Conservation (phyloP, 2,888 invertebrate species). For the Bembecia ichneumoniformis region DNA sequence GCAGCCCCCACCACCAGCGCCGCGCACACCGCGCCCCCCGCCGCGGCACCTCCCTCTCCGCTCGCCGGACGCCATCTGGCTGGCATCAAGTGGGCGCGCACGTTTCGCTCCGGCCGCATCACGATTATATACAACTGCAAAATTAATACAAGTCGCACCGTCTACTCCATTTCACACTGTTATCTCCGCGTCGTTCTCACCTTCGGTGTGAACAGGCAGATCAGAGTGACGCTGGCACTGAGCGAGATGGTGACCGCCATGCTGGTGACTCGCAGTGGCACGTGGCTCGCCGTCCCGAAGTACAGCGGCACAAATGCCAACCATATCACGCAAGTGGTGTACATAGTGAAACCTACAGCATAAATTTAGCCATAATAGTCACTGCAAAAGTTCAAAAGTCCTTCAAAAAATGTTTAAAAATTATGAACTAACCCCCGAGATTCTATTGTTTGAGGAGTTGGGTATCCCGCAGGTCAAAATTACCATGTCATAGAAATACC, state of each 20-base stretch:
- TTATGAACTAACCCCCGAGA: no score
- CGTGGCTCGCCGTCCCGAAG: slow-evolving; percentile 89
- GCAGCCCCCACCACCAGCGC: slow-evolving; percentile 30
- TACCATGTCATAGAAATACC: no score
- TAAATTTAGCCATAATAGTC: slow-evolving; percentile 74
- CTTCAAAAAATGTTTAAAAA: no score
- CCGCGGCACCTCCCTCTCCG: slow-evolving; percentile 16
- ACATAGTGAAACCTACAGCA: slow-evolving; percentile 89
- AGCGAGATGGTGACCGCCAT: slow-evolving; percentile 91
- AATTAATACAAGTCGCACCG: slow-evolving; percentile 35
- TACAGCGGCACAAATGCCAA: slow-evolving; percentile 92
- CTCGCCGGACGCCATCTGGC: slow-evolving; percentile 33
- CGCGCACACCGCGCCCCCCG: slow-evolving; percentile 38
- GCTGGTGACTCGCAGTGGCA: slow-evolving; percentile 85
- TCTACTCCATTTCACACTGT: not conserved
- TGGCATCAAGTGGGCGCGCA: slow-evolving; percentile 46
- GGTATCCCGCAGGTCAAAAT: no score
- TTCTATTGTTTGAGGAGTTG: no score
- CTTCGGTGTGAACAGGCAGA: slow-evolving; percentile 89
- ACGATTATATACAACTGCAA: slow-evolving; percentile 50
- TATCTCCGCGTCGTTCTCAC: slow-evolving; percentile 31
- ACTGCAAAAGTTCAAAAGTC: no score
- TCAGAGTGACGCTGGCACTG: slow-evolving; percentile 87
- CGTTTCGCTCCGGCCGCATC: slow-evolving; percentile 52
- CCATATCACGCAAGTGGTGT: slow-evolving; percentile 94